Evolutionary conservation across 2,113 vertebrate species (phyloP).

Genomic region (Pedetes capensis): DNA sequence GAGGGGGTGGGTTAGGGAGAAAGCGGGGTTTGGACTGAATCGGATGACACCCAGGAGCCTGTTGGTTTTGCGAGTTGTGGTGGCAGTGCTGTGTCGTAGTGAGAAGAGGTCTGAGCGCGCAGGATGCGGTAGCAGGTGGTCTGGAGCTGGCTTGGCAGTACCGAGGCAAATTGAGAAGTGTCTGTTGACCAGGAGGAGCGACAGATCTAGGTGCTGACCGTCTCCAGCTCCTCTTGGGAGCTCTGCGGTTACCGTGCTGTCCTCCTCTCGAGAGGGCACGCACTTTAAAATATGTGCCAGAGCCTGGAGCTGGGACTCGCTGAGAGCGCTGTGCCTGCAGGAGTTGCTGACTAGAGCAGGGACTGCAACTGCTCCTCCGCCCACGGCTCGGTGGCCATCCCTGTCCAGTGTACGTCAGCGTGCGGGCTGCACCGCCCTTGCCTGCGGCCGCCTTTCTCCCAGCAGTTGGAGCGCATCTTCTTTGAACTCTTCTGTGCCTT

Average conservation of each 20-base stretch:
- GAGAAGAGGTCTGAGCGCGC: neutral
- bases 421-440: neutral
- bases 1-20: neutral
- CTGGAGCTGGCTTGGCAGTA: neutral
- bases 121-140: neutral
- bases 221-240: too few species aligned
- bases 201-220: too few species aligned
- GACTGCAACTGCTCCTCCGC: neutral
- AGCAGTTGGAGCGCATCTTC: neutral
- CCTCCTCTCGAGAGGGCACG: too few species aligned
- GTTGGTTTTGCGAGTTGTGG: neutral
- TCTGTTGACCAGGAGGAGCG: too few species aligned
- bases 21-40: neutral
- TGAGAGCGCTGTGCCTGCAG: fast-evolving
- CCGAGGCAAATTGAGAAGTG: neutral
- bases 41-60: neutral
- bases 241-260: fast-evolving
- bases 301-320: neutral
- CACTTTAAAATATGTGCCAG: neutral
- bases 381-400: neutral
- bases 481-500: constrained; percentile 23
- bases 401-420: fast-evolving
- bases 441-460: neutral
- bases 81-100: neutral
- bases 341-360: too few species aligned